phyloP scores from a whole-genome alignment of 2,888 invertebrate genomes.

The Eustalomyia histrio region DNA sequence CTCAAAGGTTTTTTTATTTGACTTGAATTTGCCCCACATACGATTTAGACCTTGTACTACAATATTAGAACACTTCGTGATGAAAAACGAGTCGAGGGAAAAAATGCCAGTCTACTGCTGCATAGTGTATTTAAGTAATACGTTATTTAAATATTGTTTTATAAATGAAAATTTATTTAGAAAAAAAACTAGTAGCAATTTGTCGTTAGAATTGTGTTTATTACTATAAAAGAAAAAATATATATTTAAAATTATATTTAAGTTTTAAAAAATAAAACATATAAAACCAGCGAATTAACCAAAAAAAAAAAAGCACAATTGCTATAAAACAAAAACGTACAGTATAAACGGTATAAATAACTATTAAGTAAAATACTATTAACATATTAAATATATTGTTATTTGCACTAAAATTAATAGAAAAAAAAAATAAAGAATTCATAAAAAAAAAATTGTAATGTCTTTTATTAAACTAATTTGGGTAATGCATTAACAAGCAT shows the following conservation, averaged over 20 bases:
- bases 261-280: constrained; percentile 1
- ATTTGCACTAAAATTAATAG: constrained; percentile 66
- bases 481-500: no score
- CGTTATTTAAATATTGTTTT: no score
- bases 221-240: not conserved
- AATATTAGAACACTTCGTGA: no score
- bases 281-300: constrained; percentile 1
- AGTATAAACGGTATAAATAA: constrained; percentile 34
- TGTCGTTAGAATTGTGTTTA: not conserved
- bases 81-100: no score
- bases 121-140: no score
- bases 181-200: not conserved
- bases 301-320: constrained; percentile 43
- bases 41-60: no score
- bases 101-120: no score
- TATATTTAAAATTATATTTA: not conserved
- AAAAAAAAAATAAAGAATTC: constrained; percentile 49
- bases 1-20: no score
- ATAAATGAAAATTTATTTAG: not conserved
- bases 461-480: not conserved
- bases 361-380: constrained; percentile 40
- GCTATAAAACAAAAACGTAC: constrained; percentile 38
- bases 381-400: constrained; percentile 64
- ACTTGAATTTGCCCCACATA: no score
- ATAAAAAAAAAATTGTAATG: constrained; percentile 31